These are phyloP conservation scores for Euzetes globulus DNA, from an alignment of 2,888 invertebrate genomes.

Conservation along the genomic window DNA sequence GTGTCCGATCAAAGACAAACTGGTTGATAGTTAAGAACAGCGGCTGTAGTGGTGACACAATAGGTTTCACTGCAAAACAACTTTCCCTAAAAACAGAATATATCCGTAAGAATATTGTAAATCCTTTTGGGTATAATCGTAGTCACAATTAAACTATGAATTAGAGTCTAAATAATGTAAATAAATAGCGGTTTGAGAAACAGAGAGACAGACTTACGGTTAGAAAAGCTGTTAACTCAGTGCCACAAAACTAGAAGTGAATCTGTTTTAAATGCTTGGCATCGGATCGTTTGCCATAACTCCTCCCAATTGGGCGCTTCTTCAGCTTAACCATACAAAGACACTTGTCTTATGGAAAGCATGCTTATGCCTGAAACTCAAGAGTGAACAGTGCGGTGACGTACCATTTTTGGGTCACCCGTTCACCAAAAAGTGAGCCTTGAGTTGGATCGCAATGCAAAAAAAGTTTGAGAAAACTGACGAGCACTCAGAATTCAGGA, in stretches of 20 bases:
- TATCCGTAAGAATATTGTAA: not conserved
- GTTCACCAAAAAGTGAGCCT: not conserved
- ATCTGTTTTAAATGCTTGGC: constrained; percentile 6
- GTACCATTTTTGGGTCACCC: constrained; percentile 19
- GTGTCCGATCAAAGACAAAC: not conserved
- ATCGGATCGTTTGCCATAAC: not conserved
- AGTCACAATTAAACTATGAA: not conserved
- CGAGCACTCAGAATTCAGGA: not conserved
- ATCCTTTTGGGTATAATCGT: not conserved
- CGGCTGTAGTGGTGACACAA: constrained; percentile 10
- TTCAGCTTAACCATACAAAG: constrained; percentile 25
- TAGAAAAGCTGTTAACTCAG: constrained; percentile 20
- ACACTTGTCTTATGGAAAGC: not conserved
- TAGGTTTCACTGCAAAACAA: constrained; percentile 12
- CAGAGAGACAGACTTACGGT: not conserved
- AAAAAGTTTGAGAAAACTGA: not conserved
- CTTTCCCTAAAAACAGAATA: constrained; percentile 13
- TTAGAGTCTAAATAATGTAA: not conserved
- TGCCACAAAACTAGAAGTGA: not conserved
- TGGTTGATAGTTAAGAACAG: not conserved
- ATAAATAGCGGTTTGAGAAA: not conserved
- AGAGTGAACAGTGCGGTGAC: constrained; percentile 16
- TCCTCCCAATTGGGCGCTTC: constrained; percentile 3
- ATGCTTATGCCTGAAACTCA: not conserved
- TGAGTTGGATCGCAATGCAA: not conserved